Evolutionary conservation across 92 coral and sea anemone species (phyloP), one percentile per base, ranked within the genome.

Genomic region (Porites evermanni): DNA sequence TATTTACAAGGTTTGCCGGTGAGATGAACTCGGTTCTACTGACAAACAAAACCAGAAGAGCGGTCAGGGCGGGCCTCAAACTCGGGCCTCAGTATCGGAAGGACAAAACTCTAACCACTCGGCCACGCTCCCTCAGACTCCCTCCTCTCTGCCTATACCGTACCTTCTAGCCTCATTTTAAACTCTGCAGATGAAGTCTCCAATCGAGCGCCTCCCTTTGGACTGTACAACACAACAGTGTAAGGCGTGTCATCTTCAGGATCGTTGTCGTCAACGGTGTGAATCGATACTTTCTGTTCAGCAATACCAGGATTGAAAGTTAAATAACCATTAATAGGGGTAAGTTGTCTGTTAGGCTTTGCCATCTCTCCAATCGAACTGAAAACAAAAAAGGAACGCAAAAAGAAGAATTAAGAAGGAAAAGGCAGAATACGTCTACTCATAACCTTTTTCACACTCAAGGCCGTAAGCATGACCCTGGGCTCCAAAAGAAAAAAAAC

Each of bases 191-290:
- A 8, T 23, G 29, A 3, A 8, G 66, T 63, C 73, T 83, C 67
- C 66, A 97, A 75, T 32, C 88, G 87, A 24, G 98, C 98, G 7
- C 99, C 99, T 6, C 99, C 99, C 66, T 91, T 85, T 1, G 97
- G 92, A 76, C 96, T 93, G 64, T 90, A 80, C 85, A 97, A 78
- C 24, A 79, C 88, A 21, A 97, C 91, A 20, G 87, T 83, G 80
- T 89, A 97, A 12, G 68, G 81, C 18, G 87, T 67, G 60, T 97
- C 91, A 24, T 91, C 87, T 85, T 97, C 99, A 8, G 98, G 91
- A 2, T 24, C n/a, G 20, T 67, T 26, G 63, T 97, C 91, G 60
- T 97, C 96, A 19, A 93, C 88, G 10, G 97, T 90, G 64, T 79
- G 67, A 21, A 96, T 79, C 59, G 87, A 14, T 0, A 95, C 63